Evolutionary conservation across 1,140 invertebrate genomes (phyloP), one percentile per base, ranked within the genome.

Genomic region (Bombus waltoni): DNA sequence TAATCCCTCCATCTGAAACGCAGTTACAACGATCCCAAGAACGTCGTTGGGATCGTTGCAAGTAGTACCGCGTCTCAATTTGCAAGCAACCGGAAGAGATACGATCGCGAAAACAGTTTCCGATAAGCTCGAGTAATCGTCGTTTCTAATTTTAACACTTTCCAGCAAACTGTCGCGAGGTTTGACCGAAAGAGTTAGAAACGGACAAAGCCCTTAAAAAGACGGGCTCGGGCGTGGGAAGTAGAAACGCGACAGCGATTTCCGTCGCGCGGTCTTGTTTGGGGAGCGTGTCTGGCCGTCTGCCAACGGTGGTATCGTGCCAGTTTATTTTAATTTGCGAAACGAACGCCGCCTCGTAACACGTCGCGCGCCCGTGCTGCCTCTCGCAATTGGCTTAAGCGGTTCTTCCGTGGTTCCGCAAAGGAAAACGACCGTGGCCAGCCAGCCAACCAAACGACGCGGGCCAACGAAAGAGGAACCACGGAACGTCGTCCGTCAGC

Each of bases 241-340:
- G 85, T 76, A 83, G 42, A 72, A 83, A 82, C 72, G 73, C 72
- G 81, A 82, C 74, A 72, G 81, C 81, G 85, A 87, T 87, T 87
- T 87, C 85, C 81, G 81, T 83, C 73, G 72, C 42, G 40, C 66
- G 28, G 13, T 81, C 53, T 75, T 81, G 79, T 59, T 75, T 59
- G 80, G 80, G 85, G 25, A 83, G 53, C 81, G 85, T 78, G 74
- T 70, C 66, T 87, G 85, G 85, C 81, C 42, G 44, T 2, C 42
- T 70, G 85, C 85, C 85, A 87, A 28, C n/a, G 13, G 18, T 9
- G 62, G 81, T 62, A 74, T 85, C 84, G 57, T 38, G 85, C 74
- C 74, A 83, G 85, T 87, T 87, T 87, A 87, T 87, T 87, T 87
- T 87, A 87, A 87, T 87, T 87, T 83, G 88, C 65, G 74, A 80